Evolutionary conservation across 1,140 invertebrate genomes (phyloP).

Genomic region (Drosophila bocki): DNA sequence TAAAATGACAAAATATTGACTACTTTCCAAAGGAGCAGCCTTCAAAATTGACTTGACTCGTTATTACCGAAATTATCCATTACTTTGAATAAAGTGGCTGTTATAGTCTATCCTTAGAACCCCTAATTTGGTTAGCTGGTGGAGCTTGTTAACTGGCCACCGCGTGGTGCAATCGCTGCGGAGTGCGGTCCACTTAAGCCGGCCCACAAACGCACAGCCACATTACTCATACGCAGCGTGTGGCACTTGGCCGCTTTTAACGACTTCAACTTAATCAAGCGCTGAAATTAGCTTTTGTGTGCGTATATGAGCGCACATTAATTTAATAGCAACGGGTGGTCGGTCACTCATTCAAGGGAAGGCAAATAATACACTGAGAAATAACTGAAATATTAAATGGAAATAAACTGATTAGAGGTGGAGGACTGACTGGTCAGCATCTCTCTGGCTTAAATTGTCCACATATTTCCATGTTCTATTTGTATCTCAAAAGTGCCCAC

Average conservation of each 20-base stretch:
- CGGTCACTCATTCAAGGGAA: constrained; percentile 33
- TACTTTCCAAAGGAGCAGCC: no score
- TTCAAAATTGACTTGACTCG: background rate
- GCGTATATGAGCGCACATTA: constrained; percentile 81
- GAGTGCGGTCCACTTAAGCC: constrained; percentile 57
- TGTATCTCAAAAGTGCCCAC: background rate
- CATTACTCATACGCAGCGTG: constrained; percentile 82
- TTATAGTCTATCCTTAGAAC: constrained; percentile 37
- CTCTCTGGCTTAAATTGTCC: background rate
- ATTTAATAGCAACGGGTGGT: constrained; percentile 74
- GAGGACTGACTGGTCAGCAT: background rate
- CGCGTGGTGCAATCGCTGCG: constrained; percentile 5
- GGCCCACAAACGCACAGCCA: constrained; percentile 30
- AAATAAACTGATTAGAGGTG: no score
- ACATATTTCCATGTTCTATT: background rate
- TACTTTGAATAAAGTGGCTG: constrained; percentile 8
- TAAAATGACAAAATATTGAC: background rate
- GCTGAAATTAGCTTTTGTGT: constrained; percentile 82
- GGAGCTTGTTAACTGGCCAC: constrained; percentile 19
- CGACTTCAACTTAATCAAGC: constrained; percentile 83
- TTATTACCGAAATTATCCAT: constrained; percentile 20
- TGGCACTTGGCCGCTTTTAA: constrained; percentile 75
- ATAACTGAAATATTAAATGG: background rate
- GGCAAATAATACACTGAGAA: constrained; percentile 20
- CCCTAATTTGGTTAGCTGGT: constrained; percentile 29